Evolutionary conservation across 2,113 vertebrate species (phyloP).

Genomic region (Crotophaga sulcirostris): DNA sequence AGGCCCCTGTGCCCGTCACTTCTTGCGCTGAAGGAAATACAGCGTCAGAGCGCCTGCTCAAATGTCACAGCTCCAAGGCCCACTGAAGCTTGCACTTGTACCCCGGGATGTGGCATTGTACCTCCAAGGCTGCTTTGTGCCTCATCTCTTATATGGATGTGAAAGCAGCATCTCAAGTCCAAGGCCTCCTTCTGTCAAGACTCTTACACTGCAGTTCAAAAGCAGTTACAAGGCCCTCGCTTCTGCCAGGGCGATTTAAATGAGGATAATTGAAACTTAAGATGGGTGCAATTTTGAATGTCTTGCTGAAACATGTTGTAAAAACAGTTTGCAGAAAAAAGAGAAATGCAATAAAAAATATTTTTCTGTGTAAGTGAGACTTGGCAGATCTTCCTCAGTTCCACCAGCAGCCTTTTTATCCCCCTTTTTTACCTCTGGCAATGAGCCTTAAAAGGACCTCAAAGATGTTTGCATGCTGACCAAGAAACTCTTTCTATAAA

Average conservation of each 20-base stretch:
- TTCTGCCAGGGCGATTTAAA: neutral
- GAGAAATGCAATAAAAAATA: conserved; percentile 15
- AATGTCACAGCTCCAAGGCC: neutral
- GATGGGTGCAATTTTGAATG: neutral
- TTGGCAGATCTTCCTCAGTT: conserved; percentile 25
- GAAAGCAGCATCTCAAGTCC: neutral
- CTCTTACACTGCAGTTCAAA: neutral
- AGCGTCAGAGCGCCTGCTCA: neutral
- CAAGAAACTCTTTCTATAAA: conserved; percentile 57
- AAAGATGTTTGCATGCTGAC: conserved; percentile 51
- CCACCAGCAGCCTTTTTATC: neutral
- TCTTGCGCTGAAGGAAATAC: neutral
- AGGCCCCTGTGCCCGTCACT: neutral
- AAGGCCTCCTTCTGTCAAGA: neutral
- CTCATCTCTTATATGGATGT: neutral
- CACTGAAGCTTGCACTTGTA: fast-evolving
- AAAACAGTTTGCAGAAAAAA: neutral
- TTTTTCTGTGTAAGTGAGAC: neutral
- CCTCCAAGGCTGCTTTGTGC: neutral
- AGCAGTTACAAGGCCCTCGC: neutral
- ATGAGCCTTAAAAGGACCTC: conserved; percentile 40
- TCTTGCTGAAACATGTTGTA: conserved; percentile 1
- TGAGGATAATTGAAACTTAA: neutral
- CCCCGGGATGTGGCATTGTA: fast-evolving
- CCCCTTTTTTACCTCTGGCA: neutral